A percentile compares a stretch with the other conserved stretches of the same genome.
Conservation (phyloP, 2,888 invertebrate species). For the Cacoxenus indagator region DNA sequence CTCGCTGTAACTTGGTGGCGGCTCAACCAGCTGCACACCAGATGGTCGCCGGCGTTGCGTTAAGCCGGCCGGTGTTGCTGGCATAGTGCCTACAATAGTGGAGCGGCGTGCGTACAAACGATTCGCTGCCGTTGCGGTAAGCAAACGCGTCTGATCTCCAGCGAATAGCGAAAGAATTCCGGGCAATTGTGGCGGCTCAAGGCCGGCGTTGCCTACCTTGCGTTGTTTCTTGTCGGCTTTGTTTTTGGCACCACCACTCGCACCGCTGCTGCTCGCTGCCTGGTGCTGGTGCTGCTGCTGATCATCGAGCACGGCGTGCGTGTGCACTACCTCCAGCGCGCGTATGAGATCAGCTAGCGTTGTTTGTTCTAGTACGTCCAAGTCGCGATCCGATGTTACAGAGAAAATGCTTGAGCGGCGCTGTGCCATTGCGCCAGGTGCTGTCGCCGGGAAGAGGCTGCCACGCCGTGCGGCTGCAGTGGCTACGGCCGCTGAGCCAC, state of each 20-base stretch:
- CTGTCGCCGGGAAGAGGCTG: constrained; percentile 57
- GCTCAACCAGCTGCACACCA: constrained; percentile 54
- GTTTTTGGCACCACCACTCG: constrained; percentile 10
- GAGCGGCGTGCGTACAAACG: constrained; percentile 65
- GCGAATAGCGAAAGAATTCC: constrained; percentile 72
- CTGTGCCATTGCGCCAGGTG: constrained; percentile 49
- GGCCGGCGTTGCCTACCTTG: constrained; percentile 73
- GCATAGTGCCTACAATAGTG: constrained; percentile 65
- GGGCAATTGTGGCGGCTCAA: constrained; percentile 71
- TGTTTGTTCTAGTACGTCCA: constrained; percentile 81
- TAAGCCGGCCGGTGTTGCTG: constrained; percentile 27
- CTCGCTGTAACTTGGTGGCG: constrained; percentile 68
- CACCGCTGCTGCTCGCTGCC: constrained; percentile 31
- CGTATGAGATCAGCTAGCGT: constrained; percentile 86
- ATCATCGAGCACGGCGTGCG: constrained; percentile 69
- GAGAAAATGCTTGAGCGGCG: constrained; percentile 67
- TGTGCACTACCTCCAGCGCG: constrained; percentile 80
- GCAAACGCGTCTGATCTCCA: constrained; percentile 56
- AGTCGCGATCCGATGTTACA: constrained; percentile 63
- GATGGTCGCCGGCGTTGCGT: constrained; percentile 52
- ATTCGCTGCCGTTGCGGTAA: constrained; percentile 59
- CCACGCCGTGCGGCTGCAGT: constrained; percentile 58
- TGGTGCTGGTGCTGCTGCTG: constrained; percentile 39
- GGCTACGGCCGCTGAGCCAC: constrained; percentile 42
- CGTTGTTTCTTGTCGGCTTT: constrained; percentile 64